Percentiles rank a stretch among this genome's conserved stretches.
phyloP scores from a whole-genome alignment of 2,888 invertebrate genomes.

The Andrena marginata region DNA sequence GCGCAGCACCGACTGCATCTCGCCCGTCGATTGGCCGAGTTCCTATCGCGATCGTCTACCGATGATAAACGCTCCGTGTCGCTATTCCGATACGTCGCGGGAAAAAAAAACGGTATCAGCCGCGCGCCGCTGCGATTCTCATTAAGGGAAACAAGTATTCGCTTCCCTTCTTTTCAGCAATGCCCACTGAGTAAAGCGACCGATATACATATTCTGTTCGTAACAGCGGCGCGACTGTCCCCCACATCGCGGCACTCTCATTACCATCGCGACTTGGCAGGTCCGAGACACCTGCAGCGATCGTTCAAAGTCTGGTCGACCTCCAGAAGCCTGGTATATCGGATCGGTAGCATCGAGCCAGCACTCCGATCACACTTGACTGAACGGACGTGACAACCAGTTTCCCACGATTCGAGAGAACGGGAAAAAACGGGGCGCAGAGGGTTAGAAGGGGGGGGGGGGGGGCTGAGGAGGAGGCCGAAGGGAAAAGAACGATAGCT shows the following conservation, averaged over 20 bases:
- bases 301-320: too few species aligned
- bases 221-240: background rate
- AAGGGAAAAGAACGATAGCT: background rate
- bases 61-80: background rate
- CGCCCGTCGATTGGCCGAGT: background rate
- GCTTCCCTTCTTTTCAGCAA: background rate
- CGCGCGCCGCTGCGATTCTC: background rate
- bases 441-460: background rate
- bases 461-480: too few species aligned
- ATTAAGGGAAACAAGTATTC: background rate
- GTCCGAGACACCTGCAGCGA: too few species aligned
- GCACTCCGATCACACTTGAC: background rate
- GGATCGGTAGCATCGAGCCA: too few species aligned
- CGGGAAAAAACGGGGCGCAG: background rate
- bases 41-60: background rate
- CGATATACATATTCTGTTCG: too few species aligned
- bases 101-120: background rate
- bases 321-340: too few species aligned
- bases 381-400: background rate
- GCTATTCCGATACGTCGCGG: background rate
- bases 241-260: too few species aligned
- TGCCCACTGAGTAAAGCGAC: background rate
- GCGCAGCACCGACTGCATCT: conserved; percentile 5
- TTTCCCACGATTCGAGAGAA: conserved; percentile 30
- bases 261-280: too few species aligned